Evolutionary conservation across 2,888 invertebrate species (phyloP), one percentile per base, ranked within the genome.

Genomic region (Andrena trimmerana): DNA sequence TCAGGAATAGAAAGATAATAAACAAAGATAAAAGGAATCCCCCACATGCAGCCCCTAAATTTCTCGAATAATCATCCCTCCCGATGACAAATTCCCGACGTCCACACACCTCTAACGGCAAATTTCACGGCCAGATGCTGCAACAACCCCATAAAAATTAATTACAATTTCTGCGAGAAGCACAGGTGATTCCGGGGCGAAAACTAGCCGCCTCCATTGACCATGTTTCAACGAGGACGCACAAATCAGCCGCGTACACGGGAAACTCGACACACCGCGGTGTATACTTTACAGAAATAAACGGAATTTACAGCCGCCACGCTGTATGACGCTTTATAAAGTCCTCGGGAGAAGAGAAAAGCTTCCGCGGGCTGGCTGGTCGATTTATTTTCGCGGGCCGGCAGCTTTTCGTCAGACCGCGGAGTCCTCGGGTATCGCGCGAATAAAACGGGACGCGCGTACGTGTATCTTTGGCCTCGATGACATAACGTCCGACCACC

Each of bases 401-500:
- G 16, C 36, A n/a, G 27, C 52, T 63, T 36, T 31, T 54, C 33
- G 20, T 72, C 36, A 16, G n/a, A 6, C 52, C 20, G 20, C 42
- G 42, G 42, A 42, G 6, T 48, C n/a, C 54, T 63, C 68, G 66
- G 60, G 70, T 20, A 31, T 10, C 31, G 24, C 16, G 31, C 31
- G 78, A 67, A 67, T 72, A 72, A 67, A 72, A 67, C 63, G 42
- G 65, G 48, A 52, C 50, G 48, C 24, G 48, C 36, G 29, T 7
- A 4, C 36, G 68, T 20, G 62, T 73, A 63, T 69, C 72, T 78
- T 63, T 69, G 78, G 68, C 73, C 73, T 20, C 68, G 73, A 78
- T 78, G 78, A 78, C 78, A 78, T 78, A 78, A 78, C 78, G 20
- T 52, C 62, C 78, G 57, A 60, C 52, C n/a, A 24, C 33, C 60